Conservation (phyloP, 1,140 invertebrate genomes). For the Drosophila repletoides region DNA sequence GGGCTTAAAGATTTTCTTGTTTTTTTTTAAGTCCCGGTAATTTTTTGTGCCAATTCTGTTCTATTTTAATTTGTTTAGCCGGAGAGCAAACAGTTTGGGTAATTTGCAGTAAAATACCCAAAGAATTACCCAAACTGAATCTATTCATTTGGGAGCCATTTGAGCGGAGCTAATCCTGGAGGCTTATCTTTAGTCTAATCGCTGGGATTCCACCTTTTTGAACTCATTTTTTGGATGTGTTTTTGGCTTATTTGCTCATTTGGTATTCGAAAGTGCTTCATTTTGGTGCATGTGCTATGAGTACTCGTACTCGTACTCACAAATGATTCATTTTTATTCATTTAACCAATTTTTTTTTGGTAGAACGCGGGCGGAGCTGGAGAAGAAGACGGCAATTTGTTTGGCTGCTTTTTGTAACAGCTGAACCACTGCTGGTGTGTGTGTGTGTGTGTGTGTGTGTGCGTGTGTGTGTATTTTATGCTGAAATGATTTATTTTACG, state of each 20-base stretch:
- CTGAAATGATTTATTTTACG: constrained; percentile 79
- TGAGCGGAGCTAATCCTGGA: constrained; percentile 9
- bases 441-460: neutral
- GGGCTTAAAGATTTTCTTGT: too few species aligned
- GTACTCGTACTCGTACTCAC: too few species aligned
- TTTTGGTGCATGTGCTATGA: constrained; percentile 42
- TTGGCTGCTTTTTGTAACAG: constrained; percentile 35
- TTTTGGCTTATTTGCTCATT: constrained; percentile 33
- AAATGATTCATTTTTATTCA: constrained; percentile 76
- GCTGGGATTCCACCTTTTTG: constrained; percentile 4
- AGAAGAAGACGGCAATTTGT: constrained; percentile 33
- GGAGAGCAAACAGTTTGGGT: neutral
- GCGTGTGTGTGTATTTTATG: constrained; percentile 51
- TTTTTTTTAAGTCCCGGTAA: too few species aligned
- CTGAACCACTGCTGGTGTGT: constrained; percentile 1
- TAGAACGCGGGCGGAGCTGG: neutral
- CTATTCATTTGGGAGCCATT: constrained; percentile 18
- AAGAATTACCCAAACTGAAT: too few species aligned
- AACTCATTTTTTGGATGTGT: constrained; percentile 5
- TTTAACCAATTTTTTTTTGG: constrained; percentile 54
- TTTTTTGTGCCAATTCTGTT: too few species aligned
- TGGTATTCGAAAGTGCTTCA: constrained; percentile 48
- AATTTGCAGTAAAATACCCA: too few species aligned
- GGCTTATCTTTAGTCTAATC: constrained; percentile 21
- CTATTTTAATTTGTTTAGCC: too few species aligned